Base-by-base conservation (phyloP, 2,888 invertebrate species). In the Carcina quercana region DNA sequence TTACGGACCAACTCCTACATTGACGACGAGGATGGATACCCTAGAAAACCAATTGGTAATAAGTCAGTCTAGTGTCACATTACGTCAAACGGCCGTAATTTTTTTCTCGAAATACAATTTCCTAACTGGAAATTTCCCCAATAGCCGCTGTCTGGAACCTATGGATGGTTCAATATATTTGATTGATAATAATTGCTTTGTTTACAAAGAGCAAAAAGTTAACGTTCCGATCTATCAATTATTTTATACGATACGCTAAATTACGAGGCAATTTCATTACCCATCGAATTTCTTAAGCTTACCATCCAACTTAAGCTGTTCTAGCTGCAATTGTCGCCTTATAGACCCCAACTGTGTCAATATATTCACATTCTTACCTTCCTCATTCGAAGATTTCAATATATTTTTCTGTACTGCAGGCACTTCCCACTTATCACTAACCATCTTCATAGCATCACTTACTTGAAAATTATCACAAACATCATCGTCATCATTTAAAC, bases 281-380 rank as follows among this genome's bases (percentile, higher is more conserved):
- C 43, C 50, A 28, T 58, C 59, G 12, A 57, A 55, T 35, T 65
- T 70, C 1, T 50, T 41, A 24, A 59, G 20, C 69, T 71, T 64
- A 49, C 74, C 78, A 61, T 89, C 88, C 42, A 88, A 64, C 44
- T 86, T 85, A 36, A 90, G 55, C 55, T 89, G 89, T 35, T 90
- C 89, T 25, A 89, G 70, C 45, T 90, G 90, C 47, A 91, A 51
- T 47, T 91, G 90, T 46, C 89, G 76, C 22, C 89, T 63, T 34
- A 91, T 89, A 8, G 90, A 89, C 1, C 90, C 91, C 20, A 91
- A 61, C 54, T 91, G 90, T 0, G 90, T 90, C 39, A 91, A 50
- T 36, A 90, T 88, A 45, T 61, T 82, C 32, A 87, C 75, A 47
- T 70, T 79, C 40, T 78, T 80, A 8, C 86, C 86, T 26, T 85